Percentiles rank a stretch among this genome's conserved stretches.
Evolutionary conservation across 30 jellyfish, hydroid and myxozoan genomes (phyloP).

Genomic region (Turritopsis rubra): DNA sequence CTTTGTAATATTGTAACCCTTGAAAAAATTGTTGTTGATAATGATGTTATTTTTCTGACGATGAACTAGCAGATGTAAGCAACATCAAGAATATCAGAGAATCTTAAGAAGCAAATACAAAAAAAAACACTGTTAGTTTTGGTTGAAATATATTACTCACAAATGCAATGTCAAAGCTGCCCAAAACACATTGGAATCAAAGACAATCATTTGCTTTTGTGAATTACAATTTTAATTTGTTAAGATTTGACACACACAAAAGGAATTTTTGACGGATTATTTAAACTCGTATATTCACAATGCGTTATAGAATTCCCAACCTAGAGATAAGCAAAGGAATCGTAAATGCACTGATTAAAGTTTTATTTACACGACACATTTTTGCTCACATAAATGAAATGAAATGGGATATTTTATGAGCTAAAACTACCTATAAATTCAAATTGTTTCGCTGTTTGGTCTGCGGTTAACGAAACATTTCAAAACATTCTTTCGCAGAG

Average conservation of each 20-base stretch:
- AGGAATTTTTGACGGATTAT: neutral
- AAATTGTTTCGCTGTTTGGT: no score
- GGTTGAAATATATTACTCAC: neutral
- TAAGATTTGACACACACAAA: neutral
- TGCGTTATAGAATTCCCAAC: neutral
- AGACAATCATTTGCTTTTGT: neutral
- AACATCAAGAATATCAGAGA: neutral
- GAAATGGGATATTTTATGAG: neutral
- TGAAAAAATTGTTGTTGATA: neutral
- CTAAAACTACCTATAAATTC: neutral
- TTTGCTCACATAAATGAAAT: neutral
- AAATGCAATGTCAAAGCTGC: neutral
- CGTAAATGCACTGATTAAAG: neutral
- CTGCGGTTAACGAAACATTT: no score
- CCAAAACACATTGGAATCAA: neutral
- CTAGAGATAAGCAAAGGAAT: neutral
- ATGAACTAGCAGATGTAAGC: neutral
- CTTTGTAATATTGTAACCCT: neutral
- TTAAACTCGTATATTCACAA: neutral
- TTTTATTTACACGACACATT: neutral
- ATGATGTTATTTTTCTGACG: neutral
- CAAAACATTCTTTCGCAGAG: neutral
- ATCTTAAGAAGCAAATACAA: neutral
- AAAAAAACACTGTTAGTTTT: no score
- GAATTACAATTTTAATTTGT: neutral